Evolutionary conservation across 1,140 invertebrate species (phyloP), one percentile per base, ranked within the genome.

Genomic region (Centruroides vittatus): DNA sequence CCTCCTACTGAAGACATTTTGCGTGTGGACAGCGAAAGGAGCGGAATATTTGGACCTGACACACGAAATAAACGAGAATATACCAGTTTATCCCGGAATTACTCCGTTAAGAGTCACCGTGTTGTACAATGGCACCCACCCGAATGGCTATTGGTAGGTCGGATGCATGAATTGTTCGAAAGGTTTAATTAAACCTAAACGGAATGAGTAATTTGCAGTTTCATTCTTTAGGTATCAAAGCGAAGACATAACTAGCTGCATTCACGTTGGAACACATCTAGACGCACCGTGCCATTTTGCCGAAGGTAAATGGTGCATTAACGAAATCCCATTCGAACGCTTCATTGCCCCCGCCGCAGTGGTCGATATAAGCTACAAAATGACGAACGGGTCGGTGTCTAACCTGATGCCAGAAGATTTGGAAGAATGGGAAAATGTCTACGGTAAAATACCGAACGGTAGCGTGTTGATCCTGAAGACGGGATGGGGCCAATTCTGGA

Each of bases 271-370:
- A 4, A 84, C 82, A 0, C 83, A 84, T 65, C 65, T 85, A 3
- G 83, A 85, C 70, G 82, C 83, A 7, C 83, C 84, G 2, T 80
- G 78, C 60, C 83, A 84, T 68, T 84, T 83, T 68, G 65, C 70
- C 47, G 67, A 73, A 54, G 59, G 71, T 13, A 78, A 78, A 5
- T 74, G 75, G 72, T 76, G 71, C 57, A 77, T 82, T 7, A 76
- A 74, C 35, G 74, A 84, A 54, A 79, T 86, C 58, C 79, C 82
- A 11, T 55, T 83, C 23, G 71, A 78, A 9, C 74, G 75, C 60
- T 71, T 86, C 2, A 55, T 55, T 23, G 54, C 34, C 12, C 54
- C 54, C 6, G 54, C 12, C 8, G n/a, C 4, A 13, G 54, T 55
- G 34, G 34, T 55, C 54, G 36, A 55, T 55, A 55, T 55, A 13